These are phyloP conservation scores for Heliconius melpomene DNA, from an alignment of 1,140 invertebrate genomes.

Conservation along the genomic window DNA sequence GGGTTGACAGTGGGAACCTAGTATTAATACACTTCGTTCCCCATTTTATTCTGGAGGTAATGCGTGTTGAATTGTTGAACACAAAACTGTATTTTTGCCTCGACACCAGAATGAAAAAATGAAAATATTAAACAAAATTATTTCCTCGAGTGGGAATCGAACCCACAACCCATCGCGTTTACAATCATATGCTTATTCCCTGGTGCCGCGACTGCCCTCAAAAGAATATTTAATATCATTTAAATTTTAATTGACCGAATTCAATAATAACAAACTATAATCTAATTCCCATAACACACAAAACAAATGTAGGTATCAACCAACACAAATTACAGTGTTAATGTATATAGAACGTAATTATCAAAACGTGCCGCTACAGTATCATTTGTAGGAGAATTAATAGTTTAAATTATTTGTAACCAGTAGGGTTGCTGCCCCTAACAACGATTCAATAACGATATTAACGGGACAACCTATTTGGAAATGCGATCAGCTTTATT, in stretches of 20 bases:
- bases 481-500: background rate
- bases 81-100: too few relatives aligned
- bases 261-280: constrained; percentile 9
- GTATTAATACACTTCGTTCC: too few relatives aligned
- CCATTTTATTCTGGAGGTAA: too few relatives aligned
- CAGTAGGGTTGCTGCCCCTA: constrained; percentile 32
- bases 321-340: background rate
- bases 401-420: constrained; percentile 29
- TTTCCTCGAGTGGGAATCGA: too few relatives aligned
- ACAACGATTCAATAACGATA: constrained; percentile 34
- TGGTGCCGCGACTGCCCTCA: too few relatives aligned
- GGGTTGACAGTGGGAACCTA: too few relatives aligned
- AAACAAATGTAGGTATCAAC: background rate
- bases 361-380: constrained; percentile 17
- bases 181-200: too few relatives aligned
- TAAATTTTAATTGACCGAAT: background rate
- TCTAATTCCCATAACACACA: background rate
- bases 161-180: too few relatives aligned
- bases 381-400: constrained; percentile 29
- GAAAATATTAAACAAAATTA: too few relatives aligned
- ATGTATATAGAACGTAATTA: constrained; percentile 18
- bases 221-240: too few relatives aligned
- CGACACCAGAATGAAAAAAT: too few relatives aligned
- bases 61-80: too few relatives aligned
- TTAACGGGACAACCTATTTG: constrained; percentile 5